These are phyloP conservation scores for Callionymus lyra DNA, from an alignment of 2,113 vertebrate species.

Conservation along the genomic window DNA sequence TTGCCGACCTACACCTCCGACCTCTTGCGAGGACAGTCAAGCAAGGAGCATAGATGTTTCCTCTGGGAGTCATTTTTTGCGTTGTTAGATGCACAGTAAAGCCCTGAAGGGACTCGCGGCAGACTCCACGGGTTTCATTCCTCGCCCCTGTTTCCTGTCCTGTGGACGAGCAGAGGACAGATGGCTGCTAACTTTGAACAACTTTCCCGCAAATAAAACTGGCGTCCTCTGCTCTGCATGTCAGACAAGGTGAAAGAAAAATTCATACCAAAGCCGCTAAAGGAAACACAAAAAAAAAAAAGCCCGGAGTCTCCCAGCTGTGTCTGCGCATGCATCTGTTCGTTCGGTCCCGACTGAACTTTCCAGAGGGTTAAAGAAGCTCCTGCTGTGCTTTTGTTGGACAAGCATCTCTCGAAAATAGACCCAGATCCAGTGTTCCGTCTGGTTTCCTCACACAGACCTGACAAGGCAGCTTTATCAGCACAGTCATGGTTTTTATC, in stretches of 20 bases:
- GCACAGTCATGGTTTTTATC: too few species aligned
- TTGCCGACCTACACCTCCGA: conserved; percentile 17
- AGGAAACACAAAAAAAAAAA: conserved; percentile 1
- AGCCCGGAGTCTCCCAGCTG: conserved; percentile 21
- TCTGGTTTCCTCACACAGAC: conserved; percentile 26
- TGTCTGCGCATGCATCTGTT: conserved; percentile 9
- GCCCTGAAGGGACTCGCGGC: conserved; percentile 9
- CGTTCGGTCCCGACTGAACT: conserved; percentile 41
- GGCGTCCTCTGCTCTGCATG: background rate
- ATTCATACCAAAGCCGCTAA: conserved; percentile 1
- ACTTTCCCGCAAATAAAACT: background rate
- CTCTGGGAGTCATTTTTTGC: conserved; percentile 9
- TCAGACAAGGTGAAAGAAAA: conserved; percentile 1
- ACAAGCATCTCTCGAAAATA: conserved; percentile 43
- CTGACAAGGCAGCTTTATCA: conserved; percentile 2
- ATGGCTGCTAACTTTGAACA: conserved; percentile 1
- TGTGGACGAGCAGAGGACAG: conserved; percentile 6
- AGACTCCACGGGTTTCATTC: conserved; percentile 4
- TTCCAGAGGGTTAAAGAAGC: conserved; percentile 33
- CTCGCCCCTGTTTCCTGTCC: conserved; percentile 7
- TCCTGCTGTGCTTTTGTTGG: conserved; percentile 36
- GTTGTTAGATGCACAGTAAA: conserved; percentile 13
- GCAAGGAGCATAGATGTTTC: conserved; percentile 6
- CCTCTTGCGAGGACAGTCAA: conserved; percentile 7
- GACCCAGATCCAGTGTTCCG: conserved; percentile 29